These are phyloP conservation scores for Petrophora chlorosata DNA, from an alignment of 2,888 invertebrate genomes.

Conservation along the genomic window DNA sequence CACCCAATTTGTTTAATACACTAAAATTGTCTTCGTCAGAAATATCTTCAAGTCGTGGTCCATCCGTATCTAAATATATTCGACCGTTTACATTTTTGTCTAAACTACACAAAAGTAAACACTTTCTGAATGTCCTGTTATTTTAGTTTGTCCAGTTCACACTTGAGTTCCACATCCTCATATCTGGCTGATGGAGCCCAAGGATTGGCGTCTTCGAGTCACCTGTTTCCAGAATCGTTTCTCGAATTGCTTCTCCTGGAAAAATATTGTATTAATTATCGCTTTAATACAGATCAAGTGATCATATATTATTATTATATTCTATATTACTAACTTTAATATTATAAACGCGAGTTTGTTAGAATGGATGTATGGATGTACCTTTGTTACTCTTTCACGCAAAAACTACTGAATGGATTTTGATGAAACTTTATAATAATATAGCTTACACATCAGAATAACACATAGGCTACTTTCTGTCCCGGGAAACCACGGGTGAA, in stretches of 20 bases:
- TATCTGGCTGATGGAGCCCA: slow-evolving; percentile 76
- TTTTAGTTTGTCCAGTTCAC: slow-evolving; percentile 27
- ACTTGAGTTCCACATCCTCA: slow-evolving; percentile 40
- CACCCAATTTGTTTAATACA: slow-evolving; percentile 10
- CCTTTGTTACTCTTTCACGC: no score
- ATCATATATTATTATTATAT: no score
- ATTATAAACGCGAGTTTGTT: no score
- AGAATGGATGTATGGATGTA: no score
- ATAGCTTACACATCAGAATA: no score
- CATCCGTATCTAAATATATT: neutral
- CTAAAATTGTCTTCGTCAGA: slow-evolving; percentile 2
- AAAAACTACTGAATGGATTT: no score
- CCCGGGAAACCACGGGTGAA: no score
- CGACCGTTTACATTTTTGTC: slow-evolving; percentile 7
- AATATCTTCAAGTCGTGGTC: slow-evolving; percentile 1
- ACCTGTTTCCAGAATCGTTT: slow-evolving; percentile 92
- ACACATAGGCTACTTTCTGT: no score
- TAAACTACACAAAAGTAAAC: slow-evolving; percentile 45
- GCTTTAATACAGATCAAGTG: no score
- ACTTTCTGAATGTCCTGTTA: slow-evolving; percentile 43
- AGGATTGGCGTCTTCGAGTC: slow-evolving; percentile 87
- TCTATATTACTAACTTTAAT: no score
- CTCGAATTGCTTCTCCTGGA: slow-evolving; percentile 90
- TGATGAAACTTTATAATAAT: no score
- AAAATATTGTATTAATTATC: slow-evolving; percentile 44